A percentile compares a stretch with the other conserved stretches of the same genome.
Evolutionary conservation across 2,113 vertebrate species (phyloP).

Genomic region (Chelonoidis abingdonii): DNA sequence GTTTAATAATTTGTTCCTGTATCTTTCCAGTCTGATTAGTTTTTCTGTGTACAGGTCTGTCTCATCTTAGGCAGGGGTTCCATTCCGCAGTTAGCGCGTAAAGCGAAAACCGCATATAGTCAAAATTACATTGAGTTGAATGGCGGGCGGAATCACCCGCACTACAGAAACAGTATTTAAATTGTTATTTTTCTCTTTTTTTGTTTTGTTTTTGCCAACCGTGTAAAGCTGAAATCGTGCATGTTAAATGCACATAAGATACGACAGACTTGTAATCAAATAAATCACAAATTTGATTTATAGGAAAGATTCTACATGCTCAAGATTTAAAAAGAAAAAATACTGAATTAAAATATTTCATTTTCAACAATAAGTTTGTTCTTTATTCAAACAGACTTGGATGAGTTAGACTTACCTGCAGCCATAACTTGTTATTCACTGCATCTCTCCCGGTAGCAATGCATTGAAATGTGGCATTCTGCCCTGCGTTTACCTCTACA

Average conservation of each 20-base stretch:
- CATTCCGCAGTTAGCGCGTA: too few species aligned
- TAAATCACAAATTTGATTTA: background rate
- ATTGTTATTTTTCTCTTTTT: too few species aligned
- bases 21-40: background rate
- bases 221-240: too few species aligned
- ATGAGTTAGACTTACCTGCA: constrained; percentile 88
- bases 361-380: background rate
- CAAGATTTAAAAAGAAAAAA: background rate
- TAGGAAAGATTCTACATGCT: background rate
- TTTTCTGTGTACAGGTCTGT: background rate
- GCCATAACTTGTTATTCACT: constrained; percentile 95
- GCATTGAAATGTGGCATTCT: constrained; percentile 99
- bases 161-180: too few species aligned
- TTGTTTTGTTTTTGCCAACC: too few species aligned
- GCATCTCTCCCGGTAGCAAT: constrained; percentile 96
- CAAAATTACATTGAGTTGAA: too few species aligned
- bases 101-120: too few species aligned
- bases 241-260: too few species aligned
- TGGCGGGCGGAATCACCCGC: too few species aligned
- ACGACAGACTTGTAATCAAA: background rate
- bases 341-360: constrained; percentile 24
- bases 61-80: too few species aligned
- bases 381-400: constrained; percentile 10
- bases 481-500: constrained; percentile 99
- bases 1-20: background rate